A percentile compares a stretch with the other conserved stretches of the same genome.
These are phyloP conservation scores for Carapus acus DNA, from an alignment of 2,797 vertebrate genomes.

Conservation along the genomic window DNA sequence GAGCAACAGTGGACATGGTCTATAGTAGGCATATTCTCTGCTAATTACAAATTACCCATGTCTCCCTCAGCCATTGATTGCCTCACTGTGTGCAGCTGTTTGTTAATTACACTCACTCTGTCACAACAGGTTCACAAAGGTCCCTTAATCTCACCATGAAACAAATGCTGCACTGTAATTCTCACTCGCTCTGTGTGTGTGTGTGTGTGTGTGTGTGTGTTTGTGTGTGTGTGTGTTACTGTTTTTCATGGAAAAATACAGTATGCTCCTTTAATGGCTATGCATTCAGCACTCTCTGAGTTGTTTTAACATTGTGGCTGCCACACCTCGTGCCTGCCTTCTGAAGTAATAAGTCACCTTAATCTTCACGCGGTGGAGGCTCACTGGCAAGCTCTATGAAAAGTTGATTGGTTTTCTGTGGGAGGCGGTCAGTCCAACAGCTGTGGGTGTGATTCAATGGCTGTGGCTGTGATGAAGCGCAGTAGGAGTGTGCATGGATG, in stretches of 20 bases:
- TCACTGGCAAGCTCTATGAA: slow-evolving; percentile 37
- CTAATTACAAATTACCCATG: slow-evolving; percentile 50
- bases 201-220: no score
- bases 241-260: no score
- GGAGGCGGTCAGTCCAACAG: slow-evolving; percentile 51
- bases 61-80: slow-evolving; percentile 30
- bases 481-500: slow-evolving; percentile 45
- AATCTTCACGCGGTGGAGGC: slow-evolving; percentile 40
- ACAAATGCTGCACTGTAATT: slow-evolving; percentile 35
- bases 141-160: slow-evolving; percentile 24
- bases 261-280: not conserved
- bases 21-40: slow-evolving; percentile 27
- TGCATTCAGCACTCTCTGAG: slow-evolving; percentile 9
- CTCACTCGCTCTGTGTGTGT: slow-evolving; percentile 21
- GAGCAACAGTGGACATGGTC: slow-evolving; percentile 11
- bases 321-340: slow-evolving; percentile 25
- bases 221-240: no score
- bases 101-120: slow-evolving; percentile 53
- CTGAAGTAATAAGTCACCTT: slow-evolving; percentile 46
- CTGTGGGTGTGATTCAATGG: slow-evolving; percentile 56
- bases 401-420: slow-evolving; percentile 64
- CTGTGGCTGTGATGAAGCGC: no score
- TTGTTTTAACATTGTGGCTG: slow-evolving; percentile 27
- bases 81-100: slow-evolving; percentile 35
- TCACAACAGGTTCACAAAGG: slow-evolving; percentile 45